phyloP scores from a whole-genome alignment of 1,140 invertebrate genomes.

The Hylyphantes graminicola region DNA sequence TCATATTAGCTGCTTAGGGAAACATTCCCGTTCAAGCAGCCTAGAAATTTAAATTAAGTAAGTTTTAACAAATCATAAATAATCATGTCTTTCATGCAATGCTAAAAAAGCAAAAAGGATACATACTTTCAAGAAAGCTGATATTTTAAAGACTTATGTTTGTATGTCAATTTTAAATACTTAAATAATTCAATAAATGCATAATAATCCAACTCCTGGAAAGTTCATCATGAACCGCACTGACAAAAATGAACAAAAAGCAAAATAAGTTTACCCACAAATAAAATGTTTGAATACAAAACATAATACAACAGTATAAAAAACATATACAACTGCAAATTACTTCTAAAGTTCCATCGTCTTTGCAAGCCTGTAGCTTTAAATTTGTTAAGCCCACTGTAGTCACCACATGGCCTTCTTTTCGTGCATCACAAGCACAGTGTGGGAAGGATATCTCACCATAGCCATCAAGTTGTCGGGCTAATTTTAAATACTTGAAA shows the following conservation, averaged over 20 bases:
- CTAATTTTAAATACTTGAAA: conserved; percentile 82
- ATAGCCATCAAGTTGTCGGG: conserved; percentile 87
- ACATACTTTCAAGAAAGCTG: too few relatives aligned
- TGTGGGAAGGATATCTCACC: conserved; percentile 93
- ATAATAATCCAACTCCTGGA: too few relatives aligned
- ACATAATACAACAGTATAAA: not conserved
- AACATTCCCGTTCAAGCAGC: too few relatives aligned
- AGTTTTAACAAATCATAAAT: too few relatives aligned
- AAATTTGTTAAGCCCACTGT: conserved; percentile 80
- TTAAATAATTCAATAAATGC: too few relatives aligned
- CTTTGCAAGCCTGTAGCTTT: conserved; percentile 87
- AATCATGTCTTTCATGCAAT: too few relatives aligned
- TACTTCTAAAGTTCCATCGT: conserved; percentile 86
- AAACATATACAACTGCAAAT: not conserved
- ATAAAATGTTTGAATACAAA: not conserved
- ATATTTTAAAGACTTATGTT: too few relatives aligned
- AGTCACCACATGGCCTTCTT: conserved; percentile 90
- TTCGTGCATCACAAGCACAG: conserved; percentile 92
- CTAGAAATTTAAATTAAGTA: too few relatives aligned
- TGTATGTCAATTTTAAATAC: too few relatives aligned
- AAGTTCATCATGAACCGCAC: not conserved
- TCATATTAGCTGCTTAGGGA: too few relatives aligned
- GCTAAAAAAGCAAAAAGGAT: too few relatives aligned
- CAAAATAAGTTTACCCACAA: not conserved
- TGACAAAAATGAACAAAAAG: not conserved